Base-by-base conservation (phyloP, 2,113 vertebrate genomes). In the Corythornis vintsioides region DNA sequence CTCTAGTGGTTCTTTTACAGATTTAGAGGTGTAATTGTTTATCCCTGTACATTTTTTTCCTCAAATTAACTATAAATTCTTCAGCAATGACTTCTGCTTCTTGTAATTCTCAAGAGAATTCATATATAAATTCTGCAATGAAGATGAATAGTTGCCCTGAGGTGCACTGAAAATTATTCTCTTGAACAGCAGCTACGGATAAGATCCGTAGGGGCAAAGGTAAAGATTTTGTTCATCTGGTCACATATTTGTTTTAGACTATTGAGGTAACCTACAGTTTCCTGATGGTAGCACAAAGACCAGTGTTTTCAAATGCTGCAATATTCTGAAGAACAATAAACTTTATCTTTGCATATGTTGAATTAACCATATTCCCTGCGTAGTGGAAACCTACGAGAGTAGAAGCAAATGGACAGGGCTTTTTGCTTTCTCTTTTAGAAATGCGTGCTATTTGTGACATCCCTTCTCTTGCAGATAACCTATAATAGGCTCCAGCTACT, bases 131-230 rank as follows among this genome's bases (percentile, higher is more conserved):
- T 75, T 83, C 13, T 76, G 12, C 79, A 55, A 25, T 21, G 47
- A 79, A 87, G 64, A 43, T 72, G 38, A 33, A 55, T n/a, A 12
- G 40, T 59, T 82, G 43, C 53, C 79, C 63, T 72, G 24, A 60
- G 38, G 53, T 85, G 63, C 29, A 69, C 50, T 86, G 45, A 40
- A 55, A 65, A 84, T 66, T 9, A 21, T 83, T 86, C 38, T 64
- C 21, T 66, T 73, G 47, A 80, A 50, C 22, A 85, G 29, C 31
- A 47, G 24, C 33, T 55, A 31, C 33, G 72, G 78, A 89, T 94
- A 91, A 94, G 74, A 55, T 33, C 48, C 10, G 15, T 10, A 60
- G 40, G 65, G 82, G 52, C 90, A 94, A 95, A 92, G 92, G 88
- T 95, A 69, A 88, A 57, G 60, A 55, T 53, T 60, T 73, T 78